Base-by-base conservation (phyloP, 2,888 invertebrate species). In the Amphipyra tragopoginis region DNA sequence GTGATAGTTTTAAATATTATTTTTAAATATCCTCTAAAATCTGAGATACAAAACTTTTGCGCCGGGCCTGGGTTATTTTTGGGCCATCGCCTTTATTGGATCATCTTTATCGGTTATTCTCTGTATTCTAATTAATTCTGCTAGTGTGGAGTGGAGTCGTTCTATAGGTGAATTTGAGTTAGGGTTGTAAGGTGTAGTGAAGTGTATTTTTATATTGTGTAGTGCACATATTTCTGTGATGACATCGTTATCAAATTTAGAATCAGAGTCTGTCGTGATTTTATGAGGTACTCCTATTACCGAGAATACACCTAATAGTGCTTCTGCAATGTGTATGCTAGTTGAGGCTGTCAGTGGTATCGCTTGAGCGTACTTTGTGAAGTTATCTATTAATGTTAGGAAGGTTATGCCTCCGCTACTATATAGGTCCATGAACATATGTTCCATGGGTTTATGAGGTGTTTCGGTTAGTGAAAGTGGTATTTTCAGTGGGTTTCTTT, bases 341-440 rank as follows among this genome's bases (percentile, higher is more conserved):
- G 42, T 81, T 14, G 63, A 15, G 6, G 69, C 76, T 0, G 5
- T 33, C 0, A 82, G 38, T 6, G 77, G 72, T 1, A 73, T 52
- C 10, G 79, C 82, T 56, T 79, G 79, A 2, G 79, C 79, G 2
- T 72, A 76, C 64, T 82, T 82, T 0, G 77, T 64, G 29, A 82
- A 82, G 7, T 75, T 79, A 7, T 82, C 81, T 49, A 81, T 79
- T 0, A 80, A 58, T 0, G 80, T 82, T 3, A 79, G 9, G 11
- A 77, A 81, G 0, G 74, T 78, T 11, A 45, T 44, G 3, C 75
- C 66, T 44, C 68, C 72, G 7, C 58, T 21, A 21, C 21, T 21
- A 21, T 21, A 21, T 21, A 21, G 3, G 21, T 21, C 21, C 21
- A 21, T 21, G 3, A 21, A 21, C 21, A 21, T 21, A 21, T 21